phyloP scores from a whole-genome alignment of 1,140 invertebrate genomes.

The Octopus sinensis region DNA sequence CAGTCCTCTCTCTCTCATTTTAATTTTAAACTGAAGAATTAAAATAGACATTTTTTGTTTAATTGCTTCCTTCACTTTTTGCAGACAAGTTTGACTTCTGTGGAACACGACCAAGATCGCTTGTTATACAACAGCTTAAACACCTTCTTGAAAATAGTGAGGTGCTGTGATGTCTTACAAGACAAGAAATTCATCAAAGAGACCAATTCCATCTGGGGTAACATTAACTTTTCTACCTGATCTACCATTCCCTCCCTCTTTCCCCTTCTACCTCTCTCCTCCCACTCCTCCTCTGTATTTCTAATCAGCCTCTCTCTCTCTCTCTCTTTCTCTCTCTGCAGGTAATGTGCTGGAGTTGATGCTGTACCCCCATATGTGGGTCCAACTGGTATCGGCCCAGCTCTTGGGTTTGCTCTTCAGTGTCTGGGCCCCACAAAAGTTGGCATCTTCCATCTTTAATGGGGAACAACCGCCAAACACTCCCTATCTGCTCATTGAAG shows the following conservation, averaged over 20 bases:
- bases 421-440: constrained; percentile 63
- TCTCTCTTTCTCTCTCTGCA: constrained; percentile 24
- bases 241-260: no score
- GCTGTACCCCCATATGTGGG: constrained; percentile 70
- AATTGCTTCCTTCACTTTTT: neutral
- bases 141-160: constrained; percentile 65
- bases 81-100: constrained; percentile 24
- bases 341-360: constrained; percentile 58
- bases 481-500: neutral
- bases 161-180: constrained; percentile 61
- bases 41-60: neutral
- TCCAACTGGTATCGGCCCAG: constrained; percentile 72
- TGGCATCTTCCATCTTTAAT: constrained; percentile 50
- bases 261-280: no score
- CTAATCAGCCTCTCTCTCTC: no score
- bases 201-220: constrained; percentile 62
- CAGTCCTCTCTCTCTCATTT: no score
- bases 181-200: constrained; percentile 55
- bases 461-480: neutral
- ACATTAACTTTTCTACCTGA: constrained; percentile 14
- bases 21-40: no score
- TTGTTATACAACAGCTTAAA: constrained; percentile 71
- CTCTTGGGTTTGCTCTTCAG: constrained; percentile 71
- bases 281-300: no score
- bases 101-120: constrained; percentile 64